Percentiles rank a stretch among this genome's conserved stretches.
These are phyloP conservation scores for Antidorcas marsupialis DNA, from an alignment of 2,113 vertebrate species.

Conservation along the genomic window DNA sequence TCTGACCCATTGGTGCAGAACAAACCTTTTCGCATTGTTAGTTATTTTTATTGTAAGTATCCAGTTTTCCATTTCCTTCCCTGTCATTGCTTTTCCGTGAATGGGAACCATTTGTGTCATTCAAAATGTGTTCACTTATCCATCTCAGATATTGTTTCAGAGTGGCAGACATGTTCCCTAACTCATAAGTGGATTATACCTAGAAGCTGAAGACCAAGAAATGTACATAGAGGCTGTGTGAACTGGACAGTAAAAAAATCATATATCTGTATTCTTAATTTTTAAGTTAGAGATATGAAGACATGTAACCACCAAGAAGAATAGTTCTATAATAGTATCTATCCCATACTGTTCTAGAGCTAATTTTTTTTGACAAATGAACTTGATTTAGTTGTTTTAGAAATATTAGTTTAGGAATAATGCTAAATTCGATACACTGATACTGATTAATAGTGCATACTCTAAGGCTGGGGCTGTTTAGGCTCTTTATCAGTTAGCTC, in stretches of 20 bases:
- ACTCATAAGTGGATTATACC: conserved; percentile 49
- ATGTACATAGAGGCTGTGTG: neutral
- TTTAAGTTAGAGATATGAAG: conserved; percentile 10
- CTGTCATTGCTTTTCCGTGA: conserved; percentile 69
- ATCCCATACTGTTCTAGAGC: neutral
- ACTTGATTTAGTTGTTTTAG: conserved; percentile 35
- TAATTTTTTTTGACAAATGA: neutral
- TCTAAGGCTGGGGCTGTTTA: neutral
- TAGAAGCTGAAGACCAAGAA: conserved; percentile 43
- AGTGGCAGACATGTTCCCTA: conserved; percentile 53
- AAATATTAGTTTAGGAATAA: conserved; percentile 36
- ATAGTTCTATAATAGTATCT: neutral
- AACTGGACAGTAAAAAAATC: conserved; percentile 31
- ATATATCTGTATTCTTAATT: conserved; percentile 12
- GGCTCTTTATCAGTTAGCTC: conserved; percentile 12
- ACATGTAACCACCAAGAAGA: neutral
- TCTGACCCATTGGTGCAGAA: conserved; percentile 67
- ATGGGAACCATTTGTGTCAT: conserved; percentile 74
- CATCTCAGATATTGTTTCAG: conserved; percentile 66
- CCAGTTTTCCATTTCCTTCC: conserved; percentile 74
- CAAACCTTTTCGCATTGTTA: conserved; percentile 59
- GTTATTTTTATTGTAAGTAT: conserved; percentile 74
- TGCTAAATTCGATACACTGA: conserved; percentile 4
- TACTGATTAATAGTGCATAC: neutral
- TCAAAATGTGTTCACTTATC: conserved; percentile 72